phyloP scores from a whole-genome alignment of 1,140 invertebrate species.

The Dendroctonus ponderosae region DNA sequence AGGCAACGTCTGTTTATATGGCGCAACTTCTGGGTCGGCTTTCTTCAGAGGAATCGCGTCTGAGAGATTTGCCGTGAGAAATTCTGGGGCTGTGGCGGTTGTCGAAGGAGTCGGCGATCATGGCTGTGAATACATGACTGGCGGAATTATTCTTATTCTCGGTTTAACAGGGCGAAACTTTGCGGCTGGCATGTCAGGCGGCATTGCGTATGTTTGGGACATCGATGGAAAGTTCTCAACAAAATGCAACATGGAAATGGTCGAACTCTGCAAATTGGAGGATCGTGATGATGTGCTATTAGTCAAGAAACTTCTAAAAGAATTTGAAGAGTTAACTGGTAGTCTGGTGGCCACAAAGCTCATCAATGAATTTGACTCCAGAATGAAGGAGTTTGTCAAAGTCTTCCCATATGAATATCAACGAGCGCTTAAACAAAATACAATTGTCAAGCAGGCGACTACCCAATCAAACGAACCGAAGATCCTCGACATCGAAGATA shows the following conservation, averaged over 20 bases:
- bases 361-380: constrained; percentile 78
- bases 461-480: constrained; percentile 53
- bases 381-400: constrained; percentile 85
- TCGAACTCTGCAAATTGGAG: constrained; percentile 81
- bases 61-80: constrained; percentile 96
- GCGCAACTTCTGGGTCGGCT: constrained; percentile 90
- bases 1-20: constrained; percentile 97
- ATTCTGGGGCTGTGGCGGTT: constrained; percentile 92
- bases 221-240: constrained; percentile 79
- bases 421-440: constrained; percentile 76
- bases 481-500: constrained; percentile 85
- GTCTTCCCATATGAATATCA: constrained; percentile 98
- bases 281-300: constrained; percentile 75
- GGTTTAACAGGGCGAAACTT: constrained; percentile 92
- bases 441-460: constrained; percentile 51
- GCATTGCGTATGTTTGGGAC: constrained; percentile 95
- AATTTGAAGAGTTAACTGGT: constrained; percentile 89
- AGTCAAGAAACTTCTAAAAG: constrained; percentile 76
- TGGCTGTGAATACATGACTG: constrained; percentile 99
- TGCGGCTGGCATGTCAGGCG: constrained; percentile 79
- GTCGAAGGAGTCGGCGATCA: constrained; percentile 95
- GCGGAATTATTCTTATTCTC: constrained; percentile 86
- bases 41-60: constrained; percentile 96
- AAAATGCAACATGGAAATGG: constrained; percentile 90
- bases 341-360: constrained; percentile 81